Evolutionary conservation across 2,888 invertebrate genomes (phyloP), one percentile per base, ranked within the genome.

Genomic region (Ephialtes manifestator): DNA sequence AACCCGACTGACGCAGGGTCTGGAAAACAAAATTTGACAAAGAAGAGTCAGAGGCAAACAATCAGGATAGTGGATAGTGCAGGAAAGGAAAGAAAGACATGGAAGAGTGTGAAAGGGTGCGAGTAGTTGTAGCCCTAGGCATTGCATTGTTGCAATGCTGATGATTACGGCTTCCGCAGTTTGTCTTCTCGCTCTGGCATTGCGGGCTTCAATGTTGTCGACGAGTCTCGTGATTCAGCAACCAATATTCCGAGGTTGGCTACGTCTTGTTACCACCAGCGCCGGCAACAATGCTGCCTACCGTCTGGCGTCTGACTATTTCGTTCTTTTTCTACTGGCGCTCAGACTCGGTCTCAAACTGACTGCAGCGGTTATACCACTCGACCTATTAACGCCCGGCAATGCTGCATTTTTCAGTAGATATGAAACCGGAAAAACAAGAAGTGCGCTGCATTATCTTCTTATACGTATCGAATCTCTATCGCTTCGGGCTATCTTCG

Each of bases 101-200:
- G 60, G 76, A 84, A 81, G 80, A 81, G 80, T 81, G 83, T 58
- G 68, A 83, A 10, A 10, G 75, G 80, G 76, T 84, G 78, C 67
- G 77, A 81, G 76, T 75, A 87, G 87, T 88, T 84, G 76, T 51
- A 80, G 88, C 77, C 86, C 13, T 46, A 68, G 89, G 88, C 83
- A 65, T 20, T 88, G 88, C 89, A 92, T 92, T 92, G 92, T 92
- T 89, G 89, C 89, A 89, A 87, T 86, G 85, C 83, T 87, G 88
- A 89, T 92, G 92, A 92, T 92, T 91, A 91, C 88, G 88, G 81
- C 80, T 85, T 75, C 81, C 84, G 77, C 76, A 71, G 80, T 80
- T 84, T 84, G 71, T 76, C 77, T 77, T 77, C 75, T 70, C 51
- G 68, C 8, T 43, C 39, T 18, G 39, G 11, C 65, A 18, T 35